A percentile compares a stretch with the other conserved stretches of the same genome.
These are phyloP conservation scores for Daboia siamensis DNA, from an alignment of 2,113 vertebrate species.

Conservation along the genomic window DNA sequence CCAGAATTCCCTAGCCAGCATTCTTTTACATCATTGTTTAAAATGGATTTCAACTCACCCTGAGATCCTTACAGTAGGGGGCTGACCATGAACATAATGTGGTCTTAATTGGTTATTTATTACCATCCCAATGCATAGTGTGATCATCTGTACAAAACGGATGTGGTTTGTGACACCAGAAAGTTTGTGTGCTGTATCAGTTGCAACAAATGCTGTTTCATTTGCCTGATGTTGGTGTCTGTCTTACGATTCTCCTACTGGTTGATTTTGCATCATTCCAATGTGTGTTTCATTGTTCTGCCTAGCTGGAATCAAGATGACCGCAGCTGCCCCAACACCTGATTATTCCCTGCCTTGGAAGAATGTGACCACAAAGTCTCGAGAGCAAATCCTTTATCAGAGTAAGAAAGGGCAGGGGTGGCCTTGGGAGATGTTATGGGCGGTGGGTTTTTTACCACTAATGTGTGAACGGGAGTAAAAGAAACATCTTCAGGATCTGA, in stretches of 20 bases:
- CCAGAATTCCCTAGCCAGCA: neutral
- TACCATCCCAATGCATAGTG: neutral
- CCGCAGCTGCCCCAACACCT: slow-evolving; percentile 48
- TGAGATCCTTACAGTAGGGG: neutral
- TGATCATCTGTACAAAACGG: neutral
- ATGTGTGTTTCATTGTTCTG: neutral
- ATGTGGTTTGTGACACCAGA: neutral
- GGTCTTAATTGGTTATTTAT: neutral
- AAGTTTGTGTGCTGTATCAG: neutral
- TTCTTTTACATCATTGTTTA: neutral
- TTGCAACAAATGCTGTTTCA: neutral
- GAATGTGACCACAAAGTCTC: slow-evolving; percentile 62
- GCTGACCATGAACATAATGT: neutral
- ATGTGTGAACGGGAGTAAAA: neutral
- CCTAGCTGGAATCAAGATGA: slow-evolving; percentile 61
- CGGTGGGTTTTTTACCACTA: neutral
- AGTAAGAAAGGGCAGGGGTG: slow-evolving; percentile 61
- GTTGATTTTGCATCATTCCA: neutral
- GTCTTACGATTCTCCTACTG: neutral
- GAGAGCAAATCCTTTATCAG: slow-evolving; percentile 70
- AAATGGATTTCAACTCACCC: neutral
- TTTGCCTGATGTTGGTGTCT: neutral
- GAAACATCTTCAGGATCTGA: neutral
- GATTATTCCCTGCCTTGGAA: slow-evolving; percentile 39
- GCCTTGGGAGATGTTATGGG: no score